These are phyloP conservation scores for Aepyceros melampus DNA, from an alignment of 2,113 vertebrate species.

Conservation along the genomic window DNA sequence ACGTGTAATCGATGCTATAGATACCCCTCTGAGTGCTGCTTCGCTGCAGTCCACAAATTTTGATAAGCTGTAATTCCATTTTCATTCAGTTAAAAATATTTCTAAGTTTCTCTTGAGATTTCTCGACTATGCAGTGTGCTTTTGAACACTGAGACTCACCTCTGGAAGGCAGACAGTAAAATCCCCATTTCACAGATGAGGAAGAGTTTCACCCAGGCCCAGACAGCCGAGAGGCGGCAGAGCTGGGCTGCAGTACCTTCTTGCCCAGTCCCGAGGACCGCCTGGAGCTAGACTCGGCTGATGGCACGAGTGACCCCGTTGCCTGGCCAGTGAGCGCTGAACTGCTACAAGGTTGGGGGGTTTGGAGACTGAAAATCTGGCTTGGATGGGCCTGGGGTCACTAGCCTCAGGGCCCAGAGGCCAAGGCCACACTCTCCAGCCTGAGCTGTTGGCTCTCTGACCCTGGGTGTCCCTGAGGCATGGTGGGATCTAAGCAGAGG, in stretches of 20 bases:
- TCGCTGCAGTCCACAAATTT: background rate
- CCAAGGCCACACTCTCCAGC: background rate
- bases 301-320: rapidly evolving
- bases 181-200: background rate
- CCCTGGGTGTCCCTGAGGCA: background rate
- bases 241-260: background rate
- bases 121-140: rapidly evolving
- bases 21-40: background rate
- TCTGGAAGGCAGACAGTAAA: background rate
- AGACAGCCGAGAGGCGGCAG: rapidly evolving
- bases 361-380: background rate
- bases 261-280: rapidly evolving
- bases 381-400: background rate
- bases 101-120: background rate
- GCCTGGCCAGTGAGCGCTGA: background rate
- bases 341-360: rapidly evolving
- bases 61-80: background rate
- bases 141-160: background rate
- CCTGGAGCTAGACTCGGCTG: too few relatives aligned
- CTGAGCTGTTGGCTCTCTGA: too few relatives aligned
- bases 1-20: rapidly evolving
- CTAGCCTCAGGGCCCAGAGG: rapidly evolving
- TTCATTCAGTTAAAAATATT: background rate
- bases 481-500: background rate
- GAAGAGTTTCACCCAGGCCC: background rate